phyloP scores from a whole-genome alignment of 2,797 vertebrate genomes.

The Microhierax caerulescens region DNA sequence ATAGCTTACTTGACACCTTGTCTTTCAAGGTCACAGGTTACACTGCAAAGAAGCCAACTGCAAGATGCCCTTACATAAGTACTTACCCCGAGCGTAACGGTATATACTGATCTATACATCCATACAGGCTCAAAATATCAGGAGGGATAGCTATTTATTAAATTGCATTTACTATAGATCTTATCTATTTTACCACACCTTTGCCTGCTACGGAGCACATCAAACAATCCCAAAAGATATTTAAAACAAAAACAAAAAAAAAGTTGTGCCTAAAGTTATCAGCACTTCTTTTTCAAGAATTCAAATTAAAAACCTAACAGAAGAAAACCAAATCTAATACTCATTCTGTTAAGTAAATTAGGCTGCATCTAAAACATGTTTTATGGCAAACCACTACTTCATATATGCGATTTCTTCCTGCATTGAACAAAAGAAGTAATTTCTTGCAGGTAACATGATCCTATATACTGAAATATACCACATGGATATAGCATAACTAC shows the following conservation, averaged over 20 bases:
- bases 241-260: too few species aligned
- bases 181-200: neutral
- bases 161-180: neutral
- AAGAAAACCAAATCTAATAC: neutral
- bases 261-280: neutral
- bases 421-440: neutral
- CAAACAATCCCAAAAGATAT: neutral
- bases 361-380: neutral
- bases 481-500: neutral
- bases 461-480: neutral
- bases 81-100: fast-evolving
- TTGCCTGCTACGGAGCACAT: neutral
- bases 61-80: neutral
- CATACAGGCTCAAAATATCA: neutral
- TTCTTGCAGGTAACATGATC: neutral
- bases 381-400: neutral
- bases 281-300: neutral
- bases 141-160: neutral
- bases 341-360: neutral
- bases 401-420: neutral
- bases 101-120: neutral
- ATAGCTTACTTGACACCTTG: neutral
- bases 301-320: neutral
- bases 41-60: neutral
- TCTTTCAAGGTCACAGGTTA: slow-evolving; percentile 28